Percentiles rank a stretch among this genome's conserved stretches.
phyloP scores from a whole-genome alignment of 64 coral and sea anemone species.

The Trachythela sp. region DNA sequence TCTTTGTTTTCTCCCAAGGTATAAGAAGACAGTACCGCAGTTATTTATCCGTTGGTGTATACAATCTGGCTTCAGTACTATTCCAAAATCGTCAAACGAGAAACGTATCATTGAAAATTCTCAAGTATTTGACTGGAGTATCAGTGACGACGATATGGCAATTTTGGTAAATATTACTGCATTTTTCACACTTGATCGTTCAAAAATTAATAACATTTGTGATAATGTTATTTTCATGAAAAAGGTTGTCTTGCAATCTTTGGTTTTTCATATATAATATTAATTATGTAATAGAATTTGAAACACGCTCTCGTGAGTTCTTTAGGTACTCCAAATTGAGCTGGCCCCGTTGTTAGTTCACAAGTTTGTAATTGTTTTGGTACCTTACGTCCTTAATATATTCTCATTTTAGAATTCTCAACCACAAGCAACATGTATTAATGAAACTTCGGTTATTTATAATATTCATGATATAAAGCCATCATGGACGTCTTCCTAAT shows the following conservation, averaged over 20 bases:
- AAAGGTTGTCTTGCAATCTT: too few species aligned
- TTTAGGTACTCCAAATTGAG: too few species aligned
- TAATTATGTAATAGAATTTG: too few species aligned
- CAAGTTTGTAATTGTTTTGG: too few species aligned
- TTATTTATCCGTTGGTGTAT: conserved; percentile 34
- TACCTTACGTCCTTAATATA: neutral
- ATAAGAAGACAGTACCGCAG: conserved; percentile 15
- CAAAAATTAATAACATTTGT: too few species aligned
- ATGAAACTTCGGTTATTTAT: neutral
- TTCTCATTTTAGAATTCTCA: neutral
- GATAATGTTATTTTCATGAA: too few species aligned
- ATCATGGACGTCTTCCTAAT: neutral
- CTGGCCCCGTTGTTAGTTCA: too few species aligned
- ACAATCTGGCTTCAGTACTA: conserved; percentile 23
- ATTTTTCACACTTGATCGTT: too few species aligned
- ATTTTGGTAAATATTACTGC: conserved; percentile 17
- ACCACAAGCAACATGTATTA: neutral
- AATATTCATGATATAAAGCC: neutral
- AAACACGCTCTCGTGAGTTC: too few species aligned
- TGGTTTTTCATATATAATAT: too few species aligned
- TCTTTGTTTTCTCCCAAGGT: neutral
- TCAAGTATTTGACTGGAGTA: conserved; percentile 45
- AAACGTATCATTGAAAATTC: conserved; percentile 43
- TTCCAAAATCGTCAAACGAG: conserved; percentile 32
- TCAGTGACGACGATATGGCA: conserved; percentile 22